Base-by-base conservation (phyloP, 2,113 vertebrate genomes). In the Passer montanus region DNA sequence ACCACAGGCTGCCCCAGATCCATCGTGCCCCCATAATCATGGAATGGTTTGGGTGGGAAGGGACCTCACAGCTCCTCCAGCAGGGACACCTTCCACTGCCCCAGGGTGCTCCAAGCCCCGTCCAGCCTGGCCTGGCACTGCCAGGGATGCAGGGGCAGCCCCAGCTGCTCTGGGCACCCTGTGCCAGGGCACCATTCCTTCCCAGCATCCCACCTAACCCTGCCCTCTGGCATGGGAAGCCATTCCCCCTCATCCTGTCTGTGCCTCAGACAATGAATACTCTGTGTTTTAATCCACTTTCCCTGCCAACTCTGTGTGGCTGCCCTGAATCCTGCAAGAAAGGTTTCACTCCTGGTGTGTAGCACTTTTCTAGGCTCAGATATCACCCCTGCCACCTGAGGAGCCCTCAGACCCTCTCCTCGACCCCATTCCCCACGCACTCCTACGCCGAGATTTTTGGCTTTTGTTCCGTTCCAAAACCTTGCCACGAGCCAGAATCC, bases 21-120 rank as follows among this genome's bases (percentile, higher is more conserved):
- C n/a, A n/a, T 15, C 0, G 0, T 6, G 33, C 44, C 26, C 0
- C 0, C 2, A 6, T n/a, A 4, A 12, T 21, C 15, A 9, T 8
- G 20, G 69, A 30, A 10, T 18, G n/a, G 13, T 44, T 75, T n/a
- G 46, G 33, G 15, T 24, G 43, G 53, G 77, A 60, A 60, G 28
- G 39, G 28, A n/a, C 28, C 21, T 31, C 6, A 28, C 15, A 26
- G 56, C 35, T 63, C 27, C 23, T 47, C 74, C 41, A 56, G 41
- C 41, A 41, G 15, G 13, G 30, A 64, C n/a, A 70, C 16, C 13
- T 74, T 10, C 33, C 46, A 24, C 33, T 10, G 0, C 1, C 10
- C 27, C 68, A 60, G 23, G 28, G 0, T 39, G 33, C 39, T 89
- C 69, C 77, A 31, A 50, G 27, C 27, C 27, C 35, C 0, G 0